phyloP scores from a whole-genome alignment of 2,888 invertebrate genomes.

The Icerya purchasi region DNA sequence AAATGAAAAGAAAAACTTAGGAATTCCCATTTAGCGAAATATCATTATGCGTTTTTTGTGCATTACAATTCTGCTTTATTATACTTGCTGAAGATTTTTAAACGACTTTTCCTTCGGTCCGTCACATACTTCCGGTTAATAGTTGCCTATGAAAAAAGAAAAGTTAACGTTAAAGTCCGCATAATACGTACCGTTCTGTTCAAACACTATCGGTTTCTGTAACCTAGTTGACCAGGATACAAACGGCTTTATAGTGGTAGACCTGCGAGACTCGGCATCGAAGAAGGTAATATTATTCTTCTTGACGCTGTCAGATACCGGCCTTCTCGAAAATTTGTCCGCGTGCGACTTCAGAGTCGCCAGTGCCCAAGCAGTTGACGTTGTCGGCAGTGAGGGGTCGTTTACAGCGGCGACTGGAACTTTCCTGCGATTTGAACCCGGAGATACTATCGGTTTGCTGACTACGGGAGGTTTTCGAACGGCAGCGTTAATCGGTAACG shows the following conservation, averaged over 20 bases:
- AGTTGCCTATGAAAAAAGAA: no score
- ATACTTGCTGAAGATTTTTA: no score
- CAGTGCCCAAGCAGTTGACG: slow-evolving; percentile 32
- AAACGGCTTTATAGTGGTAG: slow-evolving; percentile 14
- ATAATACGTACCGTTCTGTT: no score
- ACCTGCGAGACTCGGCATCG: background rate
- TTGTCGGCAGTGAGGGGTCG: slow-evolving; percentile 27
- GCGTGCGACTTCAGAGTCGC: slow-evolving; percentile 28
- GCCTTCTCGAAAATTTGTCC: slow-evolving; percentile 9
- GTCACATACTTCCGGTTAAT: no score
- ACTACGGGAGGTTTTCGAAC: background rate
- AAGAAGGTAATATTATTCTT: slow-evolving; percentile 1
- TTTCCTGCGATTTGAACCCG: background rate
- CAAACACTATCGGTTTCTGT: slow-evolving; percentile 13
- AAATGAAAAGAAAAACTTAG: no score
- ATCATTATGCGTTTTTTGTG: no score
- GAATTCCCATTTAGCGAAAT: no score
- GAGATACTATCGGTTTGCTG: no score
- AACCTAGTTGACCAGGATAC: slow-evolving; percentile 17
- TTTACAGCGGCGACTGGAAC: background rate
- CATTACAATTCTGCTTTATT: no score
- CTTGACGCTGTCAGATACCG: background rate
- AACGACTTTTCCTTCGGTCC: no score
- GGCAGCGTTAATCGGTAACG: background rate
- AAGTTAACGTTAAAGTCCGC: no score